Conservation (phyloP, 2,113 vertebrate genomes). For the Actenoides lindsayi region DNA sequence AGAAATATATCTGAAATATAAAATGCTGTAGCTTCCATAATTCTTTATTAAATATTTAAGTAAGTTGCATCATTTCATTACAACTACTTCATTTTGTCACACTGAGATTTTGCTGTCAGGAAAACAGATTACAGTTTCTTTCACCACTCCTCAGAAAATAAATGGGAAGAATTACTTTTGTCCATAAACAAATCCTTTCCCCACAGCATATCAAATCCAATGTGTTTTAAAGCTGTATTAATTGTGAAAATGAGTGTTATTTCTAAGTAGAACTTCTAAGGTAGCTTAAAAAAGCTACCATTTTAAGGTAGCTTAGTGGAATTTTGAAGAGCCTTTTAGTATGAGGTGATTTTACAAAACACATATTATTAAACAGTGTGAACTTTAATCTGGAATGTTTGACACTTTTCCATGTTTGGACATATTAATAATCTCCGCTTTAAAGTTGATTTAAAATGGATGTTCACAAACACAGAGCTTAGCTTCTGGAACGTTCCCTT, state of each 20-base stretch:
- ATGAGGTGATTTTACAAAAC: constrained; percentile 32
- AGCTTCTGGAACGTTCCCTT: not conserved
- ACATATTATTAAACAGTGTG: constrained; percentile 30
- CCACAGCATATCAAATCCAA: constrained; percentile 41
- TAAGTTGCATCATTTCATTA: constrained; percentile 71
- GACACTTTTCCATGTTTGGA: constrained; percentile 10
- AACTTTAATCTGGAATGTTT: constrained; percentile 70
- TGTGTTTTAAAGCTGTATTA: constrained; percentile 42
- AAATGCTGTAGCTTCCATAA: constrained; percentile 62
- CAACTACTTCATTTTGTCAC: constrained; percentile 68
- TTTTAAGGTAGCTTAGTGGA: not conserved
- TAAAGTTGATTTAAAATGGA: not conserved
- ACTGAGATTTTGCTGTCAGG: constrained; percentile 51
- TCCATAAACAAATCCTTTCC: constrained; percentile 5
- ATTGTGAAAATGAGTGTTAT: constrained; percentile 56
- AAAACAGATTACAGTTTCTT: constrained; percentile 58
- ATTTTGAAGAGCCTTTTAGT: constrained; percentile 38
- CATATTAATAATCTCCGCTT: not conserved
- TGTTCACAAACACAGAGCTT: not conserved
- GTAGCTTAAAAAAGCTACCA: no score
- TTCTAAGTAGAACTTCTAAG: not conserved
- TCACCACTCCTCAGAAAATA: constrained; percentile 49
- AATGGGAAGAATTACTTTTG: constrained; percentile 19
- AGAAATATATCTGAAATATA: constrained; percentile 38
- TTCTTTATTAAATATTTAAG: constrained; percentile 77